A percentile compares a stretch with the other conserved stretches of the same genome.
Conservation (phyloP, 2,797 vertebrate species). For the Esox masquinongy region DNA sequence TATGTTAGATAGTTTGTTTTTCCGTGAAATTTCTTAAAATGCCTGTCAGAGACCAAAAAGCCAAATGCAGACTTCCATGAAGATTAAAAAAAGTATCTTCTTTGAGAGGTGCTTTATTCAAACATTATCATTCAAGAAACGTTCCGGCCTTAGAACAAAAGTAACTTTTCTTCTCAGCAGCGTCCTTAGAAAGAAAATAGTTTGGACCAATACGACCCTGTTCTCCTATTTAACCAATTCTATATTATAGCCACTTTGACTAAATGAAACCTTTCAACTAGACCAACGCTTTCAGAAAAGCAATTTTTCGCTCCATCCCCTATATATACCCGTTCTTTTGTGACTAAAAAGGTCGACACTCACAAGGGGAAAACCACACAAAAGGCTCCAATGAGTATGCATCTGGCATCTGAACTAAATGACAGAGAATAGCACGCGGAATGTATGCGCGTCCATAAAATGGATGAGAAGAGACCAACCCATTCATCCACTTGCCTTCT, state of each 20-base stretch:
- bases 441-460: constrained; percentile 55
- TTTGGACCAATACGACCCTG: neutral
- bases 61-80: neutral
- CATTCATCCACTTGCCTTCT: constrained; percentile 31
- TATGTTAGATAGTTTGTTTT: constrained; percentile 44
- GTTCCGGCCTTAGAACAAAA: constrained; percentile 9
- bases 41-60: neutral
- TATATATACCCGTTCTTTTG: constrained; percentile 34
- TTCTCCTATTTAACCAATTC: constrained; percentile 1
- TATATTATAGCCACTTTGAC: neutral
- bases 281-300: constrained; percentile 33
- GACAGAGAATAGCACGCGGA: constrained; percentile 58
- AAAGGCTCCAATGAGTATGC: constrained; percentile 62
- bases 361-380: constrained; percentile 50
- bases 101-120: constrained; percentile 19
- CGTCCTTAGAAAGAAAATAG: neutral
- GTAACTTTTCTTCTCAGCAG: constrained; percentile 24
- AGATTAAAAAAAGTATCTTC: neutral
- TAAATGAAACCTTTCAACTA: constrained; percentile 19
- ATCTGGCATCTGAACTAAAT: constrained; percentile 61
- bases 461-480: constrained; percentile 34
- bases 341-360: constrained; percentile 46
- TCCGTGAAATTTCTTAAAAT: neutral
- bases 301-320: constrained; percentile 32
- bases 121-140: constrained; percentile 29